A percentile compares a stretch with the other conserved stretches of the same genome.
These are phyloP conservation scores for Machimus rusticus DNA, from an alignment of 2,888 invertebrate genomes.

Conservation along the genomic window DNA sequence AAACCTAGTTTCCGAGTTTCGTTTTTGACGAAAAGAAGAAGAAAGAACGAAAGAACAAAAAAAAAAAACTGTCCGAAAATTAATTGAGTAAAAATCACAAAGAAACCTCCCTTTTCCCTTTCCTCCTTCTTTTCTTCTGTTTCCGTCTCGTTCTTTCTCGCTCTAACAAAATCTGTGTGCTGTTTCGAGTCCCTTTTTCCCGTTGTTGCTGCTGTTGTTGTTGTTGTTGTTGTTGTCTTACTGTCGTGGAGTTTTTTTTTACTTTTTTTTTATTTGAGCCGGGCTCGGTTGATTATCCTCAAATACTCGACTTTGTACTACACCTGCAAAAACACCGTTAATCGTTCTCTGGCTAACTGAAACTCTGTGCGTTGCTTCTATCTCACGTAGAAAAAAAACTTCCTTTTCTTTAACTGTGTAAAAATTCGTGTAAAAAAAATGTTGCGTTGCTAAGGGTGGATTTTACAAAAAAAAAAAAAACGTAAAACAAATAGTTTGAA, in stretches of 20 bases:
- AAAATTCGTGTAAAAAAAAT: neutral
- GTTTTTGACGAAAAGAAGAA: neutral
- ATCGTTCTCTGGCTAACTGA: neutral
- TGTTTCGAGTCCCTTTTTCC: neutral
- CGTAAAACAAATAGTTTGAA: neutral
- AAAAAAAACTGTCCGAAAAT: neutral
- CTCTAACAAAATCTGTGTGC: slow-evolving; percentile 16
- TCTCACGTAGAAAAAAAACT: neutral
- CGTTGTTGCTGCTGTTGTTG: neutral
- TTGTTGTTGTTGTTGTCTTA: neutral
- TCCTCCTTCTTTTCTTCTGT: neutral
- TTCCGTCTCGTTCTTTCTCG: neutral
- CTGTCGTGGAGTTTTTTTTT: neutral
- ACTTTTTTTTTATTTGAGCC: neutral
- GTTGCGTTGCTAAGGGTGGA: neutral
- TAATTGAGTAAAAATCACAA: slow-evolving; percentile 28
- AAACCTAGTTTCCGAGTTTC: neutral
- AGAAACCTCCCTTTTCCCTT: neutral
- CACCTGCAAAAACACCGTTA: slow-evolving; percentile 29
- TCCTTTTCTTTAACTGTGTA: neutral
- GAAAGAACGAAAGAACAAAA: neutral
- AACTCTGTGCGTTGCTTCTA: slow-evolving; percentile 2
- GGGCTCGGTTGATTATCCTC: slow-evolving; percentile 36
- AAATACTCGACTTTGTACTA: slow-evolving; percentile 37
- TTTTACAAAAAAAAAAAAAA: neutral